A percentile compares a stretch with the other conserved stretches of the same genome.
phyloP scores from a whole-genome alignment of 2,797 vertebrate genomes.

The Semotilus atromaculatus region DNA sequence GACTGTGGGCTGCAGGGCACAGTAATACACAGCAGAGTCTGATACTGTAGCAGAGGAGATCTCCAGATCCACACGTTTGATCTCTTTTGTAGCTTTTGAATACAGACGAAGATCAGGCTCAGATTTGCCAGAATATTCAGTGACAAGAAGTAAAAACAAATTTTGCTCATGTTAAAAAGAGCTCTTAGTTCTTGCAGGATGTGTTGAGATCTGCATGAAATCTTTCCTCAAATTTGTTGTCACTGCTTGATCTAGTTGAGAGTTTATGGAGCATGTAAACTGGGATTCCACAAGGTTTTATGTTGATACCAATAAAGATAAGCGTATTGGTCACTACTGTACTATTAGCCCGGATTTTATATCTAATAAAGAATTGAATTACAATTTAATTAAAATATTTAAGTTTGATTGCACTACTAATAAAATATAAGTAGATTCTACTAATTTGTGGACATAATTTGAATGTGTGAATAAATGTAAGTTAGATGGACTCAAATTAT shows the following conservation, averaged over 20 bases:
- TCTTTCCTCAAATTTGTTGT: too few species aligned
- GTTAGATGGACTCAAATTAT: too few species aligned
- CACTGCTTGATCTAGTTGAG: too few species aligned
- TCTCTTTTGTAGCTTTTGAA: slow-evolving; percentile 7
- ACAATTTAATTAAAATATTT: too few species aligned
- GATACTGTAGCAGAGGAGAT: background rate
- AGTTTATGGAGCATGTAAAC: background rate
- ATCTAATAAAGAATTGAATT: too few species aligned
- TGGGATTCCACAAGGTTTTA: background rate
- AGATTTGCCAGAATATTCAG: background rate
- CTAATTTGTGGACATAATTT: too few species aligned
- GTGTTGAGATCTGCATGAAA: too few species aligned
- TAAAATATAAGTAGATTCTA: too few species aligned
- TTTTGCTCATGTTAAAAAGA: background rate
- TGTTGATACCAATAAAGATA: background rate
- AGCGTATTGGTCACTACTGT: background rate
- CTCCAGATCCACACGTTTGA: background rate
- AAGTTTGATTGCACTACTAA: too few species aligned
- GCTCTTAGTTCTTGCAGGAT: too few species aligned
- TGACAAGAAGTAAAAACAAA: background rate
- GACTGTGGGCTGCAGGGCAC: rapidly evolving
- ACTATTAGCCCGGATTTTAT: too few species aligned
- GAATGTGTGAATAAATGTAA: too few species aligned
- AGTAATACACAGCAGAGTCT: background rate
- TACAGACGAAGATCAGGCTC: slow-evolving; percentile 10